Conservation (phyloP, 1,140 invertebrate species). For the Ceratoteleas bidentatus region DNA sequence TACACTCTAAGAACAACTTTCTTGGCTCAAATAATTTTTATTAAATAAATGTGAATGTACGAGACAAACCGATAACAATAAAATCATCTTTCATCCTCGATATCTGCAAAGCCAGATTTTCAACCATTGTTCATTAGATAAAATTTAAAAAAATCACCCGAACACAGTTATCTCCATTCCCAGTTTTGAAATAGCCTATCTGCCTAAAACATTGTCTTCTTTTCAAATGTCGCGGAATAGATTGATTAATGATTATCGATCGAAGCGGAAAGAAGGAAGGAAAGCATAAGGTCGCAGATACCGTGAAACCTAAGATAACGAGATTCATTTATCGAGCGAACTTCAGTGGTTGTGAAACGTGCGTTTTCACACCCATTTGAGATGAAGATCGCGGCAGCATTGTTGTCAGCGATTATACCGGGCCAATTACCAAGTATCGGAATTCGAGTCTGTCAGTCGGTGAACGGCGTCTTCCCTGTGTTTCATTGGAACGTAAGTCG, state of each 20-base stretch:
- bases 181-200: too few species aligned
- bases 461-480: neutral
- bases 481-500: neutral
- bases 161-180: too few species aligned
- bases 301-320: conserved; percentile 44
- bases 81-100: too few species aligned
- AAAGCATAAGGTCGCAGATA: conserved; percentile 37
- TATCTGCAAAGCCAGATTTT: too few species aligned
- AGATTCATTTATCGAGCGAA: conserved; percentile 12
- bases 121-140: too few species aligned
- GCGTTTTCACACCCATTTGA: conserved; percentile 13
- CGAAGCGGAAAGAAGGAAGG: conserved; percentile 37
- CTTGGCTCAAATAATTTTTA: too few species aligned
- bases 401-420: too few species aligned
- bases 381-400: too few species aligned
- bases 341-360: conserved; percentile 39
- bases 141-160: neutral
- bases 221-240: neutral
- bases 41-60: too few species aligned
- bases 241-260: conserved; percentile 31
- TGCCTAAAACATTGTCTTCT: neutral
- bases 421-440: conserved; percentile 34
- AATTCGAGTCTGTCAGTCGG: conserved; percentile 35
- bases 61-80: too few species aligned
- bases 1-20: too few species aligned